Evolutionary conservation across 2,888 invertebrate species (phyloP).

Genomic region (Stramonita haemastoma): DNA sequence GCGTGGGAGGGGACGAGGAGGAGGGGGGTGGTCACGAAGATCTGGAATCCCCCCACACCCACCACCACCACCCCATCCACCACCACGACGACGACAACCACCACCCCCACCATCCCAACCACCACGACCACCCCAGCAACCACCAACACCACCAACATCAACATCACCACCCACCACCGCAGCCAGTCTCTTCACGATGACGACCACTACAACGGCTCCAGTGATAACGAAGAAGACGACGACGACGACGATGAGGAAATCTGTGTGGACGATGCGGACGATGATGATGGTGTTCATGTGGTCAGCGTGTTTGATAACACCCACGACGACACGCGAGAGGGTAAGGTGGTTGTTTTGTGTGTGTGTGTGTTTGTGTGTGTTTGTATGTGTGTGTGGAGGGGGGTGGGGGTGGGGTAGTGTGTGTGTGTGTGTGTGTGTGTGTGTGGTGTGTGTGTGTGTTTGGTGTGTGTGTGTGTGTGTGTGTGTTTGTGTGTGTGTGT

Average conservation of each 20-base stretch:
- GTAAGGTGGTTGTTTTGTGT: too few species aligned
- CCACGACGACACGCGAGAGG: too few species aligned
- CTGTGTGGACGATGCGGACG: constrained; percentile 52
- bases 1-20: background rate
- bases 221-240: constrained; percentile 54
- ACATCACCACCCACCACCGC: background rate
- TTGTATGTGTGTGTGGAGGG: too few species aligned
- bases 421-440: too few species aligned
- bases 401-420: too few species aligned
- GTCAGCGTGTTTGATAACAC: too few species aligned
- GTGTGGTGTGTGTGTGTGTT: too few species aligned
- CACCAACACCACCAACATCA: constrained; percentile 32
- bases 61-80: background rate
- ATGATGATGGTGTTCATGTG: background rate
- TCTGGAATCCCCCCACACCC: constrained; percentile 1
- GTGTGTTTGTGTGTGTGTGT: too few species aligned
- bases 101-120: constrained; percentile 38
- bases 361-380: too few species aligned
- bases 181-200: constrained; percentile 32
- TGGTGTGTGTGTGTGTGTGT: too few species aligned
- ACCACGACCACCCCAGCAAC: constrained; percentile 52
- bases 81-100: background rate
- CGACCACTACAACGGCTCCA: constrained; percentile 52
- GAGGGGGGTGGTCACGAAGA: background rate
- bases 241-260: constrained; percentile 55